These are phyloP conservation scores for Malurus splendens DNA, from an alignment of 2,797 vertebrate genomes.

Conservation along the genomic window DNA sequence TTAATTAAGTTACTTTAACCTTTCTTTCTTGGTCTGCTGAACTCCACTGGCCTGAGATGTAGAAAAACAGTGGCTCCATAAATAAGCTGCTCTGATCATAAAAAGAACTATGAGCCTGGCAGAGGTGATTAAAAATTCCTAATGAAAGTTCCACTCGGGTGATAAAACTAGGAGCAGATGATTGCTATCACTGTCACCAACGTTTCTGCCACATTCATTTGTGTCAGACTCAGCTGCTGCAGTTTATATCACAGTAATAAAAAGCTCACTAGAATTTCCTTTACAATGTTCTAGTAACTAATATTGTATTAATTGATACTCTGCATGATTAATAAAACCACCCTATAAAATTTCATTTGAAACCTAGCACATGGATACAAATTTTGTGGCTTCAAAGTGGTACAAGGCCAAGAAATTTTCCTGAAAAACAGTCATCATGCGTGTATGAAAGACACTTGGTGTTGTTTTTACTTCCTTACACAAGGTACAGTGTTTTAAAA, in stretches of 20 bases:
- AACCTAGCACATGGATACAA: neutral
- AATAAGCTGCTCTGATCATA: neutral
- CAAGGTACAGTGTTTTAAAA: neutral
- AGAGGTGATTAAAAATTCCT: neutral
- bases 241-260: neutral
- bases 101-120: neutral
- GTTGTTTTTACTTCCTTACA: neutral
- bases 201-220: neutral
- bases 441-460: neutral
- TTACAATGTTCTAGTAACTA: neutral
- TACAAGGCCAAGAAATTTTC: neutral
- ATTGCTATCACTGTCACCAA: neutral
- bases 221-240: neutral
- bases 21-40: neutral
- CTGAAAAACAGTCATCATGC: neutral
- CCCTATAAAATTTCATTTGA: neutral
- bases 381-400: neutral
- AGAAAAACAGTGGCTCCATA: neutral
- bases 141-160: neutral
- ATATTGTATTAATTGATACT: neutral
- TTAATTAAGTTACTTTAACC: neutral
- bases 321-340: neutral
- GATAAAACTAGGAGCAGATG: neutral
- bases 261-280: neutral
- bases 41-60: fast-evolving